Base-by-base conservation (phyloP, 2,113 vertebrate species). In the Heteronetta atricapilla region DNA sequence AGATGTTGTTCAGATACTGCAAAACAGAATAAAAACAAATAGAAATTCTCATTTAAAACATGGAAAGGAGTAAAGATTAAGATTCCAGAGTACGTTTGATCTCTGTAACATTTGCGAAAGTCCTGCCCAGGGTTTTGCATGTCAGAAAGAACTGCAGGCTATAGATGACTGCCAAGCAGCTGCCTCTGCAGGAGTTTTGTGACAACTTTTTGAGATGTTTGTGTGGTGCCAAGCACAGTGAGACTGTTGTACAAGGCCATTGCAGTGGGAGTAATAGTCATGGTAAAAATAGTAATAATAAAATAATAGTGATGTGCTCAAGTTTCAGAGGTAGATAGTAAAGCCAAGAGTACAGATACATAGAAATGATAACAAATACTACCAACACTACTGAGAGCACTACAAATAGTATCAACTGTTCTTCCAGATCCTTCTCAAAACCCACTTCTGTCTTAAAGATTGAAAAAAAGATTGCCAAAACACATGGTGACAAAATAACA, bases 1-100 rank as follows among this genome's bases (percentile, higher is more conserved):
- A n/a, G 93, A 86, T 2, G 25, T 83, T 93, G 76, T 82, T 95
- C 44, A 88, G 85, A 55, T 95, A 89, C 95, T 86, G 50, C 79
- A 94, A 95, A 94, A 90, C 36, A 88, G 55, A 36, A 73, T 86
- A 66, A 10, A 48, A 73, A 62, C 14, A 40, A 63, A 31, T n/a
- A 67, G 40, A 74, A 80, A 76, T 66, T 77, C 33, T 66, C 19
- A 74, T 34, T 73, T 88, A 55, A 82, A 91, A 76, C 21, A 44
- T 15, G 70, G 70, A 53, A 68, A 79, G 72, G 8, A 87, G 60
- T 70, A 85, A 72, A 8, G 12, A 42, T 46, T 55, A 36, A 76
- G 63, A 38, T 36, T 23, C 16, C 19, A 69, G 56, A 50, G 31
- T 55, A 8, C 28, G 69, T 93, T 69, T 93, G 23, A 62, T 63